Evolutionary conservation across 2,888 invertebrate species (phyloP), one percentile per base, ranked within the genome.

Genomic region (Sphecodes monilicornis): DNA sequence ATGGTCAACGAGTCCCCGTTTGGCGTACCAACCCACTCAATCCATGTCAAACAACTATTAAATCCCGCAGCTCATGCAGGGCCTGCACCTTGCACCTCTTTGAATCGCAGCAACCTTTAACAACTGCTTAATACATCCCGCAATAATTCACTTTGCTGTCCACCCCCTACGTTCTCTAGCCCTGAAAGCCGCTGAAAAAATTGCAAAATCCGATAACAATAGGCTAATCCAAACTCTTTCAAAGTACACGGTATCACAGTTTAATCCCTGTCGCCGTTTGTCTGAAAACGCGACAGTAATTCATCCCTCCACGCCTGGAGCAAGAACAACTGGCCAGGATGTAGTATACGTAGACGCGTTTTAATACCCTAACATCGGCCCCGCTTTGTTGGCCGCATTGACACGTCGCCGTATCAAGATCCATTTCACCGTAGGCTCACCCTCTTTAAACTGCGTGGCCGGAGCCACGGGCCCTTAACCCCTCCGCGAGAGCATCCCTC

Each of bases 351-450:
- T 46, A 60, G 84, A 77, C 78, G 76, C 78, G 77, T 84, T 85
- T 88, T 80, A 76, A 82, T 77, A 60, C 78, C 84, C 69, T 60
- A 26, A 54, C 85, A 81, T 82, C 73, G 54, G 81, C 43, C 74
- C 57, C 68, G 71, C 66, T 82, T 80, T 78, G 80, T 84, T 74
- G 72, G 66, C 79, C 36, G 69, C 86, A 84, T 87, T 68, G 88
- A 88, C 84, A 78, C 82, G 83, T 83, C 85, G 85, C 75, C 75
- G 69, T 84, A 88, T 88, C 87, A 86, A 88, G 89, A 89, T 88
- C 89, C 85, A 88, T 88, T 88, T 77, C 82, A 43, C 50, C 82
- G 72, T 78, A 76, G 39, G 69, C 57, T 70, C 79, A 68, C 83
- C 83, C 87, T 78, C 76, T 83, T 89, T 85, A 80, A 83, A 82